A percentile compares a stretch with the other conserved stretches of the same genome.
These are phyloP conservation scores for Megaleporinus macrocephalus DNA, from an alignment of 2,113 vertebrate species.

Conservation along the genomic window DNA sequence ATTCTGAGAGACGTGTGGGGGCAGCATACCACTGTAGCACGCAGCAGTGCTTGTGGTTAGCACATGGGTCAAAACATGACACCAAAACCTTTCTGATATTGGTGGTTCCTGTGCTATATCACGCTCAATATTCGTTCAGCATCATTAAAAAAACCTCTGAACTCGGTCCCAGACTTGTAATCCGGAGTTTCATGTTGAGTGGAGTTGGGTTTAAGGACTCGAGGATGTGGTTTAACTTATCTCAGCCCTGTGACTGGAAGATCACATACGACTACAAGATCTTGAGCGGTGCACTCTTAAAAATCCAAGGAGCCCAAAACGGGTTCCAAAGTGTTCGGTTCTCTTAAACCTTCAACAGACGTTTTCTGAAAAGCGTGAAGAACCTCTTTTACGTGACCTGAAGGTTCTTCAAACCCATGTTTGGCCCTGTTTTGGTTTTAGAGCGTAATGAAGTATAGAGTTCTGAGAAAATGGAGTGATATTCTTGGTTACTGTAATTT, in stretches of 20 bases:
- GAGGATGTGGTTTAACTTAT: conserved; percentile 4
- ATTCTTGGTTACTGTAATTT: too few relatives aligned
- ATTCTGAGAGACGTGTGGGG: conserved; percentile 9
- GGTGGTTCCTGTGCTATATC: conserved; percentile 8
- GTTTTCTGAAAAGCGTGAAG: too few relatives aligned
- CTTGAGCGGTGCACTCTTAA: too few relatives aligned
- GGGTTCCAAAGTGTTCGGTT: too few relatives aligned
- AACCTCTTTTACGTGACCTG: too few relatives aligned
- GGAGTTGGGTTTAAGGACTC: not conserved
- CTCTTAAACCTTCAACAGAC: too few relatives aligned
- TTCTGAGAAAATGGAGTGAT: not conserved
- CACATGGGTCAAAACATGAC: conserved; percentile 13
- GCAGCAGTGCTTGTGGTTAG: conserved; percentile 21
- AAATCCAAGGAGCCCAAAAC: too few relatives aligned
- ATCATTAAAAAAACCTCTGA: not conserved
- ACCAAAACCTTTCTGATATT: conserved; percentile 13
- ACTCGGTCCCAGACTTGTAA: not conserved
- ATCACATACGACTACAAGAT: not conserved
- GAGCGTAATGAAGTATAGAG: too few relatives aligned
- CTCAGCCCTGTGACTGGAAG: not conserved
- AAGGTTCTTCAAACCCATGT: too few relatives aligned
- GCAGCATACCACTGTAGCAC: conserved; percentile 16
- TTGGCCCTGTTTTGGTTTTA: too few relatives aligned
- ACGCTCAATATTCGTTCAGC: not conserved
- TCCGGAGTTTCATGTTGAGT: not conserved